Evolutionary conservation across 2,888 invertebrate genomes (phyloP).

Genomic region (Eledona agricola): DNA sequence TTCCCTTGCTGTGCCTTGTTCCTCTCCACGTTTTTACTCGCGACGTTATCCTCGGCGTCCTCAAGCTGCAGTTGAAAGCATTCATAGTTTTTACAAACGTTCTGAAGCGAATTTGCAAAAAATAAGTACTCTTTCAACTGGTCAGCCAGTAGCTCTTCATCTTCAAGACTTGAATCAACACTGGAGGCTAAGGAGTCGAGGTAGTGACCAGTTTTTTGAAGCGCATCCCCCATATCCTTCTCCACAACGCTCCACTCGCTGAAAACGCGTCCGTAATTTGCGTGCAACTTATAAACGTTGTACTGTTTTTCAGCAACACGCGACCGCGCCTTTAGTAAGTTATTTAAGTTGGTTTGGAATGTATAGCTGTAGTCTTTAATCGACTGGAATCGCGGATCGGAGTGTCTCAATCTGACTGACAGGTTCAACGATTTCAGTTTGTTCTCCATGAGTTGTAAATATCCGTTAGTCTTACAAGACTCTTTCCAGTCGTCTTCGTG

Average conservation of each 20-base stretch:
- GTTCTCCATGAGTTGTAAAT: slow-evolving; percentile 78
- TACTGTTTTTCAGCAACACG: slow-evolving; percentile 80
- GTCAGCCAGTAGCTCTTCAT: slow-evolving; percentile 84
- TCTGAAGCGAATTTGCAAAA: slow-evolving; percentile 77
- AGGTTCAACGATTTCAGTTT: slow-evolving; percentile 80
- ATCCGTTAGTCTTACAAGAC: slow-evolving; percentile 70
- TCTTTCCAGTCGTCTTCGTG: slow-evolving; percentile 84
- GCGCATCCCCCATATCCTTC: slow-evolving; percentile 80
- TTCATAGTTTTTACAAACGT: slow-evolving; percentile 78
- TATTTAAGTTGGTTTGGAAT: slow-evolving; percentile 71
- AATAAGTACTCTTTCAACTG: slow-evolving; percentile 86
- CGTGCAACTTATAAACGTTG: slow-evolving; percentile 80
- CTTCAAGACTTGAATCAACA: slow-evolving; percentile 69
- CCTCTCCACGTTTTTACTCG: slow-evolving; percentile 66
- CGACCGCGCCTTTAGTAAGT: slow-evolving; percentile 69
- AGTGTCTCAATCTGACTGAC: slow-evolving; percentile 76
- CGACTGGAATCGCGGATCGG: slow-evolving; percentile 77
- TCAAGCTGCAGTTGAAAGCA: slow-evolving; percentile 77
- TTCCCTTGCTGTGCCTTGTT: slow-evolving; percentile 72
- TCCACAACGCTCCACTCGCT: slow-evolving; percentile 88
- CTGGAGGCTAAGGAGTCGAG: slow-evolving; percentile 63
- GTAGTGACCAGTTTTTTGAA: slow-evolving; percentile 75
- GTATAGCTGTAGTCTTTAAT: slow-evolving; percentile 80
- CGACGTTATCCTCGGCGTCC: slow-evolving; percentile 70
- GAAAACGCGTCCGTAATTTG: slow-evolving; percentile 82